phyloP scores from a whole-genome alignment of 2,113 vertebrate species.

The rabbit (Oryctolagus cuniculus) region mOryCun1.1 NC_091438.1:135297501-135298000 shows the following conservation, averaged over 20 bases:
- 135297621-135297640: background rate
- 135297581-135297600: background rate
- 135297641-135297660: background rate
- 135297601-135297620: background rate
- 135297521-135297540: background rate
- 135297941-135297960: background rate
- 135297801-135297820: background rate
- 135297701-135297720: background rate
- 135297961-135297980: background rate
- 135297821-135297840: background rate
- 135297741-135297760: background rate
- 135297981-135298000: too few relatives aligned
- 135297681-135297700: background rate
- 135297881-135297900: fast-evolving
- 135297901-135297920: background rate
- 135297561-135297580: background rate
- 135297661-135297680: background rate
- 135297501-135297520: background rate
- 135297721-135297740: background rate
- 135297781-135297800: background rate
- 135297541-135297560: background rate
- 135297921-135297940: background rate
- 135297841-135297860: background rate
- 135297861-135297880: background rate
- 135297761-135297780: background rate